Base-by-base conservation (phyloP, 2,888 invertebrate species). In the Aspidiotus destructor region DNA sequence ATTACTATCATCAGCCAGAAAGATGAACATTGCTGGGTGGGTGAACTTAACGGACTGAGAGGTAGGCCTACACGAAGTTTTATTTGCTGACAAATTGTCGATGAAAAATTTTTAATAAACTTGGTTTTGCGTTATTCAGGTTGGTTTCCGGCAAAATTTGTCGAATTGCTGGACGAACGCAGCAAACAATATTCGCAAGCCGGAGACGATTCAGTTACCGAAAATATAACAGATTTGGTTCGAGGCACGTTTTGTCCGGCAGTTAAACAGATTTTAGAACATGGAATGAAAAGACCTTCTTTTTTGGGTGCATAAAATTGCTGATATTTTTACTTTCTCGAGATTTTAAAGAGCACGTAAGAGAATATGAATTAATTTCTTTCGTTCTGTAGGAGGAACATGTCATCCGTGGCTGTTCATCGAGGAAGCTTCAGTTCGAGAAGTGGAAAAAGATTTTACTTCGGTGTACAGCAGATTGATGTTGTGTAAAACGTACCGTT, bases 341-440 rank as follows among this genome's bases (percentile, higher is more conserved):
- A 52, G 3, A 13, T 52, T 52, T 52, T 5, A 52, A 13, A 52
- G 9, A 28, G 28, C 28, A 28, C 28, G 28, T 28, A 28, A 28
- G 69, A 60, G 57, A 16, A 73, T 75, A 72, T 28, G 5, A 8
- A 54, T 8, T 1, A 54, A 8, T 54, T 54, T 54, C 8, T 28
- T 28, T 28, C 28, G 28, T 28, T 16, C 8, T 58, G 17, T 77
- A 78, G 92, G 92, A 70, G 93, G 95, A 2, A 89, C 94, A 2
- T 93, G 94, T 76, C 99, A 99, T 80, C 99, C 99, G 0, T 99
- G 99, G 98, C 80, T 96, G 41, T 99, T 98, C 77, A 94, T 99
- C 74, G 97, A 97, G 80, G 96, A 98, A 80, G 94, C 96, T 41
- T 94, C 97, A 8, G 91, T 89, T 52, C 85, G 92, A 76, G 96